These are phyloP conservation scores for Podiceps cristatus DNA, from an alignment of 2,113 vertebrate genomes.

Conservation along the genomic window DNA sequence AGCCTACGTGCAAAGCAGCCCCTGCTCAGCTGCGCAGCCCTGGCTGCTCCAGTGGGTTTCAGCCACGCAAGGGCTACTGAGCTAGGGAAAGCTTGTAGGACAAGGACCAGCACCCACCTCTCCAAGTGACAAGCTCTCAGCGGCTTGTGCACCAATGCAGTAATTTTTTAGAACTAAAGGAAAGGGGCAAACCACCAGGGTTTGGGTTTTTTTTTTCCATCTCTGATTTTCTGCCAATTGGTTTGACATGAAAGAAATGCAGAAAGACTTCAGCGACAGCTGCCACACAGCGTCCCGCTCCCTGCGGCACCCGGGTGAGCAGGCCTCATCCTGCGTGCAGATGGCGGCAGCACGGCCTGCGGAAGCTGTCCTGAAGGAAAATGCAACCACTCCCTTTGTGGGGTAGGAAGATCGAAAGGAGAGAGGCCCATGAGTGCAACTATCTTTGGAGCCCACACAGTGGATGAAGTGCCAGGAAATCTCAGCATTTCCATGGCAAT, in stretches of 20 bases:
- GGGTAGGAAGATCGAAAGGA: not conserved
- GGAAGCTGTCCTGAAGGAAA: not conserved
- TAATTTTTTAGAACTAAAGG: not conserved
- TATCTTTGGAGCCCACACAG: slow-evolving; percentile 59
- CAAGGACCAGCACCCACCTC: not conserved
- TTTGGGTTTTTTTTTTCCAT: not conserved
- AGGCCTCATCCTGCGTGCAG: not conserved
- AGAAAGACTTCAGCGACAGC: not conserved
- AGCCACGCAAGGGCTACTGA: not conserved
- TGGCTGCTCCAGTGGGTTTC: not conserved
- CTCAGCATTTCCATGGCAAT: slow-evolving; percentile 72
- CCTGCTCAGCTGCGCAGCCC: not conserved
- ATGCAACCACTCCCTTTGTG: not conserved
- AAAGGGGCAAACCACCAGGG: not conserved
- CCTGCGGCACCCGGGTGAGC: not conserved
- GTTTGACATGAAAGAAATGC: not conserved
- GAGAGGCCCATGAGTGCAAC: slow-evolving; percentile 34
- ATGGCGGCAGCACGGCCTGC: not conserved
- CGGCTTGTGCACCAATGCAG: rapidly evolving
- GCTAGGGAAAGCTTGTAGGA: not conserved
- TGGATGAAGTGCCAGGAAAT: slow-evolving; percentile 61
- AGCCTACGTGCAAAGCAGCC: not conserved
- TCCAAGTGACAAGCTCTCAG: not conserved
- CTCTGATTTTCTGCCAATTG: not conserved
- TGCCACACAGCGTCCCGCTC: rapidly evolving